A percentile compares a stretch with the other conserved stretches of the same genome.
These are phyloP conservation scores for Stigmatopora argus DNA, from an alignment of 2,113 vertebrate species.

Conservation along the genomic window DNA sequence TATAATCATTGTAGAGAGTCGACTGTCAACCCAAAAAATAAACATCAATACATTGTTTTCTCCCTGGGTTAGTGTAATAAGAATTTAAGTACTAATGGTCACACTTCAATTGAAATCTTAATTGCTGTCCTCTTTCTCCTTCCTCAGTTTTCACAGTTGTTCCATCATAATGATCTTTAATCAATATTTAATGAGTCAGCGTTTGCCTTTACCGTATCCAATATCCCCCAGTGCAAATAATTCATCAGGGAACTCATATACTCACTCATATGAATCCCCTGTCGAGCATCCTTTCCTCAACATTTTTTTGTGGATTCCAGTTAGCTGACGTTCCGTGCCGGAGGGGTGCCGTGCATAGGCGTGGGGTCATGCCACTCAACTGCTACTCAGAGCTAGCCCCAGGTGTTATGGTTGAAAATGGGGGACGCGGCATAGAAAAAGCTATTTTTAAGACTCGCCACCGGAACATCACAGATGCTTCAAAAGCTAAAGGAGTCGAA, in stretches of 20 bases:
- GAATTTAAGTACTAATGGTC: conserved; percentile 10
- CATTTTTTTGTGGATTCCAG: conserved; percentile 44
- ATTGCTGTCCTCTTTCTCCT: background rate
- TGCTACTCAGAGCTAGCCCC: conserved; percentile 37
- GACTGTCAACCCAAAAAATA: conserved; percentile 43
- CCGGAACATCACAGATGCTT: conserved; percentile 7
- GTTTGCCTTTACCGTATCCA: conserved; percentile 11
- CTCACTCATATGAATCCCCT: background rate
- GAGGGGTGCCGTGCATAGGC: conserved; percentile 36
- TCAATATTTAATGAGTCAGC: conserved; percentile 42
- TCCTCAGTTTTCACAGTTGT: background rate
- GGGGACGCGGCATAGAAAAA: conserved; percentile 24
- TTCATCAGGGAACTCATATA: background rate
- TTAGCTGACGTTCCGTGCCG: conserved; percentile 26
- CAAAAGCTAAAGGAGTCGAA: conserved; percentile 6
- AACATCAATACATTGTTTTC: background rate
- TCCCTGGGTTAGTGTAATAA: conserved; percentile 39
- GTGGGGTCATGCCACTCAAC: conserved; percentile 40
- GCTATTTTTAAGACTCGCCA: conserved; percentile 20
- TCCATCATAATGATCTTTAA: background rate
- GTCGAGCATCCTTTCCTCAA: conserved; percentile 34
- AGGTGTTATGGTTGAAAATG: conserved; percentile 39
- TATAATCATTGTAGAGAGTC: conserved; percentile 32
- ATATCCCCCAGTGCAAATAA: background rate
- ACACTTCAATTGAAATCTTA: conserved; percentile 21